A percentile compares a stretch with the other conserved stretches of the same genome.
phyloP scores from a whole-genome alignment of 2,113 vertebrate genomes.

The Pseudorectes ferrugineus region DNA sequence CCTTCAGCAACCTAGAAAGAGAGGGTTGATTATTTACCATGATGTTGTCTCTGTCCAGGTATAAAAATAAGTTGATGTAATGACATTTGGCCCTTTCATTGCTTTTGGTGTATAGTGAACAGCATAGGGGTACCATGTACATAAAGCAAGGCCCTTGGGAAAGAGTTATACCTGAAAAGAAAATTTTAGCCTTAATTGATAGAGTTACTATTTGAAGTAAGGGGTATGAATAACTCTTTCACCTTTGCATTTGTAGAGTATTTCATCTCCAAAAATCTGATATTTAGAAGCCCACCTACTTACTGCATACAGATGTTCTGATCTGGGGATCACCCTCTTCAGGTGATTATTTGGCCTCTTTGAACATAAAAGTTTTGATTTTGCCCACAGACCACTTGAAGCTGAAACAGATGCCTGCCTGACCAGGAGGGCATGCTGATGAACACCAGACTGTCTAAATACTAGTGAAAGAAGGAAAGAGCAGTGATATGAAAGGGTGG shows the following conservation, averaged over 20 bases:
- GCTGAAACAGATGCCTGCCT: constrained; percentile 4
- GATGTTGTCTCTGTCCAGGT: background rate
- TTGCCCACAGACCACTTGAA: background rate
- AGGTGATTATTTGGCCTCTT: background rate
- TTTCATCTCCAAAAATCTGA: background rate
- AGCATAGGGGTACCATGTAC: background rate
- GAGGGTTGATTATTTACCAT: background rate
- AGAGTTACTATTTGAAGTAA: background rate
- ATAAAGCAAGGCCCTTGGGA: background rate
- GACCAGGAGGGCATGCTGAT: background rate
- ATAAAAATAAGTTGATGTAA: background rate
- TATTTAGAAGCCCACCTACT: background rate
- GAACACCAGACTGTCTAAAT: background rate
- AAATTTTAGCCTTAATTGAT: background rate
- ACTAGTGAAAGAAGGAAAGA: background rate
- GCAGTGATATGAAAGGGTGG: background rate
- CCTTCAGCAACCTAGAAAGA: background rate
- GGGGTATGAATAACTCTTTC: background rate
- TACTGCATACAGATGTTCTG: background rate
- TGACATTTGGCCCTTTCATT: background rate
- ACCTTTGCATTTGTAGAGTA: background rate
- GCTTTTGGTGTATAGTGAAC: background rate
- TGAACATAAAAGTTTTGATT: background rate
- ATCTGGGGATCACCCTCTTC: background rate
- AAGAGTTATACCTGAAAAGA: background rate